Base-by-base conservation (phyloP, 37 sponge, comb jelly and placozoan genomes). In the Mnemiopsis leidyi region DNA sequence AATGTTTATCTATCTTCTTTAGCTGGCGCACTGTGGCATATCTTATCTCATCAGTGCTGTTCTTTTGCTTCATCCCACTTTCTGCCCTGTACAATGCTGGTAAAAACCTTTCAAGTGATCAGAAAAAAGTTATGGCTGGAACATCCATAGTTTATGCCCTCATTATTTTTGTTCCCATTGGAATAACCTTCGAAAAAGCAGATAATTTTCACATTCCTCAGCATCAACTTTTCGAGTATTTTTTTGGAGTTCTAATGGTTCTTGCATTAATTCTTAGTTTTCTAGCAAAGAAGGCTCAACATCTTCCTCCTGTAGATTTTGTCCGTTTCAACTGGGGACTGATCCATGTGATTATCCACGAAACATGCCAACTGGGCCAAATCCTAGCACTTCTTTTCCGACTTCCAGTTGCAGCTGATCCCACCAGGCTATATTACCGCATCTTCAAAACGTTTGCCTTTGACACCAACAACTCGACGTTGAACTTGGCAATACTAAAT, bases 31-130 rank as follows among this genome's bases (percentile, higher is more conserved):
- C 23, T 71, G 75, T 71, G 25, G 75, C 75, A 29, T 71, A 29
- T 71, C 30, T 23, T 5, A 71, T 71, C 20, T 23, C 75, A 71
- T 71, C 75, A 23, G 23, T 71, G 3, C 75, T 71, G 5, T 71
- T n/a, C 30, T 71, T 71, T 71, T 71, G 7, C 75, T 71, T 71
- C 20, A 71, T 71, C n/a, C 75, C 75, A 7, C 75, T 71, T 71
- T 71, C 75, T n/a, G 75, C 75, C 25, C 30, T 71, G 75, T n/a
- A 23, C 3, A 71, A 28, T n/a, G 75, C n/a, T 5, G 75, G 25
- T 2, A 71, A 71, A 28, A 18, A 5, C n/a, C 5, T 71, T 29
- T 29, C 75, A 28, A 71, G 30, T 5, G 25, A n/a, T 25, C n/a
- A 5, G 20, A 71, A 18, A 5, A 71, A 18, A 28, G 30, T 71